A percentile compares a stretch with the other conserved stretches of the same genome.
phyloP scores from a whole-genome alignment of 2,888 invertebrate genomes.

The Eupithecia subumbrata region DNA sequence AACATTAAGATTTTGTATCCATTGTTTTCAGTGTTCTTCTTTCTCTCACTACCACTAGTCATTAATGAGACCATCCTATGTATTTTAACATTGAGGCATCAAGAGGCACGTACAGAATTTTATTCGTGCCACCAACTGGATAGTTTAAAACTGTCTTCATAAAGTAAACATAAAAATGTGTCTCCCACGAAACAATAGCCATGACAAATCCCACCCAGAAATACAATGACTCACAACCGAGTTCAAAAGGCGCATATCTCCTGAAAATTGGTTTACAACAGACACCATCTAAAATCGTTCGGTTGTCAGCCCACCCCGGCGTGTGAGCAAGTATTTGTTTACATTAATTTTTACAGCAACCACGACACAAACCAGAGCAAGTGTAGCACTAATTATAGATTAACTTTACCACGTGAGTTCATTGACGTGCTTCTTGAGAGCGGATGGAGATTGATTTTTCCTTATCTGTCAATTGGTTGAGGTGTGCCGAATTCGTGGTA shows the following conservation, averaged over 20 bases:
- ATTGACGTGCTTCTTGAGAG: conserved; percentile 63
- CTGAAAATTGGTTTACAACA: conserved; percentile 17
- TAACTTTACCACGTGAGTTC: conserved; percentile 78
- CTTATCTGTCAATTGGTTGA: conserved; percentile 39
- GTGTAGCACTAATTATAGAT: conserved; percentile 75
- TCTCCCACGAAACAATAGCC: conserved; percentile 25
- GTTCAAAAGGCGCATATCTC: conserved; percentile 4
- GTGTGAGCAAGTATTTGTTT: conserved; percentile 79
- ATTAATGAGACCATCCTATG: not conserved
- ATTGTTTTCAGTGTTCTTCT: not conserved
- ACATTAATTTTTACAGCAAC: conserved; percentile 81
- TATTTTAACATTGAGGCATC: not conserved
- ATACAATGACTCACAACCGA: conserved; percentile 8
- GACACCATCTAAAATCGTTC: conserved; percentile 28
- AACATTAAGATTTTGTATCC: not conserved
- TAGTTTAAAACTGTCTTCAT: conserved; percentile 14
- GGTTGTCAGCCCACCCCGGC: conserved; percentile 72
- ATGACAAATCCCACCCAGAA: conserved; percentile 25
- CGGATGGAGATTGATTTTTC: conserved; percentile 43
- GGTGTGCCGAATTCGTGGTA: conserved; percentile 35
- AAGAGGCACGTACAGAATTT: not conserved
- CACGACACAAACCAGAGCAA: conserved; percentile 82
- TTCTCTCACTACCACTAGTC: not conserved
- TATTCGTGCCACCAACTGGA: not conserved
- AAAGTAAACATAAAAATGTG: conserved; percentile 21